Base-by-base conservation (phyloP, 2,113 vertebrate genomes). In the Megaptera novaeangliae region DNA sequence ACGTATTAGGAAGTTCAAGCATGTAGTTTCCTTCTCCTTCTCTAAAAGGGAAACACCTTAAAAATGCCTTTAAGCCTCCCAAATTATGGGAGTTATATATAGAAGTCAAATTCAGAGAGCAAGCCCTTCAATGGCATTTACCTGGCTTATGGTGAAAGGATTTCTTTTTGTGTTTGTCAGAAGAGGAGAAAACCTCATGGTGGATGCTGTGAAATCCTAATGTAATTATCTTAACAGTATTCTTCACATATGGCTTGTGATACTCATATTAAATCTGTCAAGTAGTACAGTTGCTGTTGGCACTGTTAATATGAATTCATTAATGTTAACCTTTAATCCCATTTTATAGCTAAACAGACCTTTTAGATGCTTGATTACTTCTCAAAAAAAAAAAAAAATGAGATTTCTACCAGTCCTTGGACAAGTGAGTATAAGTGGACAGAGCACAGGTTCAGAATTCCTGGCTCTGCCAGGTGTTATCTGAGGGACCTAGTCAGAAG, bases 11-110 rank as follows among this genome's bases (percentile, higher is more conserved):
- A 87, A 81, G 77, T 55, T 39, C 3, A 88, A 69, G 75, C 36
- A 46, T 39, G 3, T 64, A 88, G 25, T 94, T 89, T 88, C 78
- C 11, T 86, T 98, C 27, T 92, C 57, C 95, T 78, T 96, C 95
- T 98, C 97, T 98, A 95, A 98, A 81, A 97, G 55, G 29, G 1
- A 86, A 98, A 98, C 14, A 46, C 91, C 75, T 55, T 75, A 46
- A 97, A 97, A 95, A 97, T 98, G 96, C 94, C 66, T 72, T 88
- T 94, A 82, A 94, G 97, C 77, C 94, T 86, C 52, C 94, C 41
- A n/a, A 96, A 96, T 87, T 69, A 29, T 82, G 96, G 68, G 25
- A n/a, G 29, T 71, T 25, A 68, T 12, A 29, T 59, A 46, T 14
- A 84, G 41, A 85, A 86, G 23, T 96, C 39, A 94, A 92, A 27